Evolutionary conservation across 2,888 invertebrate species (phyloP), one percentile per base, ranked within the genome.

Genomic region (Eristalis arbustorum): DNA sequence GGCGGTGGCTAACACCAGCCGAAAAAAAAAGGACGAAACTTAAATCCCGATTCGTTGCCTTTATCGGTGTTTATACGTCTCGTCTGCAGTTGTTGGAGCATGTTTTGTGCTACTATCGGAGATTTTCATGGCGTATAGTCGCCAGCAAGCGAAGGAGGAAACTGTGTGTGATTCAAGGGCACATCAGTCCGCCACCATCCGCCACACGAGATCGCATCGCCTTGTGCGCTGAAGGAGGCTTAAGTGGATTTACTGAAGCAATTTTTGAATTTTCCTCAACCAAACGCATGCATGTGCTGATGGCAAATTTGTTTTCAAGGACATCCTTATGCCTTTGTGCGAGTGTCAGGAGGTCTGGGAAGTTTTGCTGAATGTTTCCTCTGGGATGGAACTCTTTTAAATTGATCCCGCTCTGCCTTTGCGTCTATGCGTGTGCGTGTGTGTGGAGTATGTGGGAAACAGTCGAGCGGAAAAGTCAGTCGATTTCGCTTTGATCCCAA

Each of bases 1-100:
- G 64, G 18, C 11, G n/a, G 22, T 25, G 64, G 18, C n/a, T 13
- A 62, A 23, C 40, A 37, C 6, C 40, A n/a, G 63, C 18, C n/a
- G 49, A 31, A 59, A 8, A 57, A 49, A 57, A 42, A 62, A 73
- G 56, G 56, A 73, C 34, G 57, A 57, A 63, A 28, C 74, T 74
- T 67, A 68, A 66, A 71, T 75, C 69, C 63, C 57, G 42, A 80
- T 75, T 57, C 71, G 64, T 61, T 71, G 73, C 42, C 67, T 84
- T 73, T 62, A 40, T 71, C 59, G 40, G 42, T 79, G 57, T 79
- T 67, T 84, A 84, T 76, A 56, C 62, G 75, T 80, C 80, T 84
- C 72, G 79, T 67, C 66, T 67, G 69, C 56, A 79, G 22, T 14
- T 74, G 67, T 69, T 23, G 23, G 18, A 69, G 64, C 66, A 61